phyloP scores from a whole-genome alignment of 2,888 invertebrate species.

The Heliconius cydno region DNA sequence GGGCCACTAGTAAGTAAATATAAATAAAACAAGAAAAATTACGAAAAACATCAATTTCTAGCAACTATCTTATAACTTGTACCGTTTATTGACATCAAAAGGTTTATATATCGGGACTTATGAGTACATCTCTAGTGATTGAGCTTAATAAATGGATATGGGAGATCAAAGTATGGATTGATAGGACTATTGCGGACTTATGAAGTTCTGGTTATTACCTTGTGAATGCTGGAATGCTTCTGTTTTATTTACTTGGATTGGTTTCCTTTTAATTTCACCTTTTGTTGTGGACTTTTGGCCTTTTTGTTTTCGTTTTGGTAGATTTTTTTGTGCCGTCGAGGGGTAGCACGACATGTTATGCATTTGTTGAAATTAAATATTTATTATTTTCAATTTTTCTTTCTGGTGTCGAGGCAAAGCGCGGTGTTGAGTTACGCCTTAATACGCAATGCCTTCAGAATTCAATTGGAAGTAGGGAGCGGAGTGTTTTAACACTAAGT shows the following conservation, averaged over 20 bases:
- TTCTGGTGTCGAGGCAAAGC: too few relatives aligned
- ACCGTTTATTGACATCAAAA: slow-evolving; percentile 47
- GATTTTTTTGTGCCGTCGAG: too few relatives aligned
- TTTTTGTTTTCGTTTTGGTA: not conserved
- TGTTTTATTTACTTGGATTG: not conserved
- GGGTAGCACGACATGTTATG: too few relatives aligned
- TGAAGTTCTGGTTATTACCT: not conserved
- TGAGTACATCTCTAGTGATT: slow-evolving; percentile 69
- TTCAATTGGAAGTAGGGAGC: too few relatives aligned
- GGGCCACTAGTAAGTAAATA: not conserved
- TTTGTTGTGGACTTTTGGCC: not conserved
- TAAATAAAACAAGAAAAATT: not conserved
- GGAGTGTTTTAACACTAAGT: too few relatives aligned
- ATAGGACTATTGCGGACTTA: slow-evolving; percentile 42
- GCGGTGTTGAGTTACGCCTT: too few relatives aligned
- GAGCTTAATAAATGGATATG: slow-evolving; percentile 75
- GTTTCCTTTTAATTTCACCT: not conserved
- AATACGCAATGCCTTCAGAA: too few relatives aligned
- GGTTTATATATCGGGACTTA: slow-evolving; percentile 59
- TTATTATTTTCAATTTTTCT: too few relatives aligned
- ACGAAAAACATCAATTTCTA: slow-evolving; percentile 15
- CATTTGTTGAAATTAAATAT: too few relatives aligned
- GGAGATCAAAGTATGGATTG: slow-evolving; percentile 61
- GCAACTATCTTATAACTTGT: slow-evolving; percentile 44
- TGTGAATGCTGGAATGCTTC: slow-evolving; percentile 1